A percentile compares a stretch with the other conserved stretches of the same genome.
Conservation (phyloP, 2,888 invertebrate genomes). For the Oscheius sp. region DNA sequence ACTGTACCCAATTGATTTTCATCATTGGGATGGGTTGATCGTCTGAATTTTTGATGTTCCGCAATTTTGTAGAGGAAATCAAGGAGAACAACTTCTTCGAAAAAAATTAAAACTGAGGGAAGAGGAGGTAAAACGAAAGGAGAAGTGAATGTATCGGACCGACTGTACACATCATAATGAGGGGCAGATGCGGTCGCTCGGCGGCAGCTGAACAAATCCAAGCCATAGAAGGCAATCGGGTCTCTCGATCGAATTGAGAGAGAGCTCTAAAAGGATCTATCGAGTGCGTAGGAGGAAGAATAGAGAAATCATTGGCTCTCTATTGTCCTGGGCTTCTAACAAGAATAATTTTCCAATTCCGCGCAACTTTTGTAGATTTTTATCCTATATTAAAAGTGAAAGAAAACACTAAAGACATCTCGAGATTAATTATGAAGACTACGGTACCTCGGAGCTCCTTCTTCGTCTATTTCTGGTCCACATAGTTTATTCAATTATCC, state of each 20-base stretch:
- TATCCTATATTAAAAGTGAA: too few relatives aligned
- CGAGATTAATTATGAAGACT: not conserved
- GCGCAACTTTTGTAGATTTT: too few relatives aligned
- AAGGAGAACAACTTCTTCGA: too few relatives aligned
- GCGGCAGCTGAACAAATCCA: conserved; percentile 24
- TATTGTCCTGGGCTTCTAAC: not conserved
- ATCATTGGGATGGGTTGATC: too few relatives aligned
- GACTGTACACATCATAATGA: conserved; percentile 20
- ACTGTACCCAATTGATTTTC: too few relatives aligned
- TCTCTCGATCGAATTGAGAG: not conserved
- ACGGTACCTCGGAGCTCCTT: conserved; percentile 19
- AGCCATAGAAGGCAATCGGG: conserved; percentile 4
- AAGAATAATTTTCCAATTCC: too few relatives aligned
- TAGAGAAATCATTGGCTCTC: not conserved
- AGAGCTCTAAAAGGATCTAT: too few relatives aligned
- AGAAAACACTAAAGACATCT: too few relatives aligned
- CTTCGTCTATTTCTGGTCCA: too few relatives aligned
- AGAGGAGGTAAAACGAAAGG: not conserved
- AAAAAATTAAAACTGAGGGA: too few relatives aligned
- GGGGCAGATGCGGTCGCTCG: conserved; percentile 28
- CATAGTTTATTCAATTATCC: conserved; percentile 30
- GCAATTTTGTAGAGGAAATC: not conserved
- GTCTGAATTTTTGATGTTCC: too few relatives aligned
- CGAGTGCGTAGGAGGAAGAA: conserved; percentile 5
- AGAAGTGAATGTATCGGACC: conserved; percentile 6